Conservation (phyloP, 2,113 vertebrate species). For the Potamarius usumacintae region DNA sequence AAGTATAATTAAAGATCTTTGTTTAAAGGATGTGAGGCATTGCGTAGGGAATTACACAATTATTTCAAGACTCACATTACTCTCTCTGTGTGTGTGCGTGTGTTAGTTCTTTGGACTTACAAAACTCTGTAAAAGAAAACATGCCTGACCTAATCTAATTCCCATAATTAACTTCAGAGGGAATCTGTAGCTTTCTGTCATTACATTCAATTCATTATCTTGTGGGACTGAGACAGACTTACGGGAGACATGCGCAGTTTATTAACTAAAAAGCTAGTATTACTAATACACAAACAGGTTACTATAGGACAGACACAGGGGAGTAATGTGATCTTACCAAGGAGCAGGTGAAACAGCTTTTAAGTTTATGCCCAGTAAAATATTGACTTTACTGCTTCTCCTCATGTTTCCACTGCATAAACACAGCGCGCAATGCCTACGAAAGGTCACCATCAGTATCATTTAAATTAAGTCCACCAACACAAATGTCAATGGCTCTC, state of each 20-base stretch:
- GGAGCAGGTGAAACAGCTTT: not conserved
- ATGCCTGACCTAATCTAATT: not conserved
- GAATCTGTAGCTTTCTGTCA: not conserved
- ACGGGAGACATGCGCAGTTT: not conserved
- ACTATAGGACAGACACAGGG: not conserved
- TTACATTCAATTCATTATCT: not conserved
- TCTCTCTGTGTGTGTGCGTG: not conserved
- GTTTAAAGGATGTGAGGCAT: not conserved
- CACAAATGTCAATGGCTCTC: conserved; percentile 18
- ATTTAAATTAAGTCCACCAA: conserved; percentile 12
- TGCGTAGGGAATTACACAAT: not conserved
- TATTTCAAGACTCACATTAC: not conserved
- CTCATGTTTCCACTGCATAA: conserved; percentile 26
- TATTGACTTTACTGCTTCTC: not conserved
- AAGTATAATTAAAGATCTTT: not conserved
- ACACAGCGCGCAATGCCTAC: not conserved
- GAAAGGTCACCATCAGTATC: conserved; percentile 23
- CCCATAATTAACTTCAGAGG: not conserved
- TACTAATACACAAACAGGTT: not conserved
- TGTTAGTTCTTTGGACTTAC: not conserved
- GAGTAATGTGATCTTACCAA: not conserved
- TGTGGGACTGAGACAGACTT: not conserved
- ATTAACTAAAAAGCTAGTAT: not conserved
- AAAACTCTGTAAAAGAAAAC: not conserved
- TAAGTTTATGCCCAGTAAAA: conserved; percentile 3